A percentile compares a stretch with the other conserved stretches of the same genome.
These are phyloP conservation scores for Acanthochromis polyacanthus DNA, from an alignment of 2,113 vertebrate species.

Conservation along the genomic window DNA sequence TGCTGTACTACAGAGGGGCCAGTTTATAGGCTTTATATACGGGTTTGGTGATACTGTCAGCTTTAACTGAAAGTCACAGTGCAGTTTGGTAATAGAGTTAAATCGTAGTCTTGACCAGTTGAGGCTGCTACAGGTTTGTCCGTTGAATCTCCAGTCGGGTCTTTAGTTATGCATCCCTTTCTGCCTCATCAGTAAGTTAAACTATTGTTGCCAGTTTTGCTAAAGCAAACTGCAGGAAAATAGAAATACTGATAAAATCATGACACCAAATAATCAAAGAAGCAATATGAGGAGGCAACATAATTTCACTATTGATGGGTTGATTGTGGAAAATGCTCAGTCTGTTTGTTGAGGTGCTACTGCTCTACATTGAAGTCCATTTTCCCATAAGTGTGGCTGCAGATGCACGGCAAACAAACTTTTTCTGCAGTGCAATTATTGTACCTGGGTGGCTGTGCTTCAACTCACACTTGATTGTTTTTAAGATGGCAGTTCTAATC, in stretches of 20 bases:
- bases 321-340: not conserved
- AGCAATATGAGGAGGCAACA: not conserved
- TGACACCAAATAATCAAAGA: not conserved
- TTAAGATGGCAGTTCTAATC: not conserved
- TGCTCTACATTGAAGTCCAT: not conserved
- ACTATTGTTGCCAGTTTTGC: too few relatives aligned
- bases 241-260: not conserved
- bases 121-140: not conserved
- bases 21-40: not conserved
- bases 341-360: not conserved
- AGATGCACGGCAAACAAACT: not conserved
- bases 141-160: too few relatives aligned
- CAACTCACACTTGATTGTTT: not conserved
- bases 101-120: not conserved
- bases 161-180: too few relatives aligned
- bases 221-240: not conserved
- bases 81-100: not conserved
- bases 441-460: not conserved
- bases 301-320: not conserved
- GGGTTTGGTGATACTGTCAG: not conserved
- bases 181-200: not conserved
- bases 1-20: not conserved
- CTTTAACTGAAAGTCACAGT: not conserved
- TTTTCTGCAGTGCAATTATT: not conserved
- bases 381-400: not conserved